phyloP scores from a whole-genome alignment of 2,113 vertebrate species.

The Galeopterus variegatus region DNA sequence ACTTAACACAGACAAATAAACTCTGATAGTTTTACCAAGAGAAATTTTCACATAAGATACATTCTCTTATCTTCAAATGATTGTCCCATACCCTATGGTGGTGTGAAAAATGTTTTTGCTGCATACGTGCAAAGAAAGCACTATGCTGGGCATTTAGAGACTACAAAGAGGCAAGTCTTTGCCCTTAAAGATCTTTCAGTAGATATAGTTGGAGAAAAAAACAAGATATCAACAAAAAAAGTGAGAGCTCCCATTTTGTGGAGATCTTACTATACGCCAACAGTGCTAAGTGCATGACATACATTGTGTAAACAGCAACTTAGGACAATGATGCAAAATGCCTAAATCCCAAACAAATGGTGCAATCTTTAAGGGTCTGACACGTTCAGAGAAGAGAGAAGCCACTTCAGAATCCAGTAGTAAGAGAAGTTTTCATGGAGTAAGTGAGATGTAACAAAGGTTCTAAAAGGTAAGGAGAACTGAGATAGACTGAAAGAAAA shows the following conservation, averaged over 20 bases:
- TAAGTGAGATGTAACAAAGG: neutral
- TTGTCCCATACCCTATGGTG: neutral
- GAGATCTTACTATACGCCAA: neutral
- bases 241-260: neutral
- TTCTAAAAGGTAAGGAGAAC: neutral
- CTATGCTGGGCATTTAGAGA: neutral
- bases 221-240: slow-evolving; percentile 34
- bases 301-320: neutral
- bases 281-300: neutral
- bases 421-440: neutral
- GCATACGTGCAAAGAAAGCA: neutral
- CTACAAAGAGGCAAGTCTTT: neutral
- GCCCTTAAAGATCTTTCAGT: slow-evolving; percentile 7
- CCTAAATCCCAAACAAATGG: neutral
- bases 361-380: neutral
- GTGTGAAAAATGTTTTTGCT: neutral
- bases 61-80: slow-evolving; percentile 29
- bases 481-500: neutral
- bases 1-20: slow-evolving; percentile 14
- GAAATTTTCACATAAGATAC: neutral
- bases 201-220: neutral
- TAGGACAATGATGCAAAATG: neutral
- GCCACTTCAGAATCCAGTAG: neutral
- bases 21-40: neutral
- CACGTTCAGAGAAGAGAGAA: neutral